A percentile compares a stretch with the other conserved stretches of the same genome.
Conservation (phyloP, 2,888 invertebrate genomes). For the Andrena dorsata region DNA sequence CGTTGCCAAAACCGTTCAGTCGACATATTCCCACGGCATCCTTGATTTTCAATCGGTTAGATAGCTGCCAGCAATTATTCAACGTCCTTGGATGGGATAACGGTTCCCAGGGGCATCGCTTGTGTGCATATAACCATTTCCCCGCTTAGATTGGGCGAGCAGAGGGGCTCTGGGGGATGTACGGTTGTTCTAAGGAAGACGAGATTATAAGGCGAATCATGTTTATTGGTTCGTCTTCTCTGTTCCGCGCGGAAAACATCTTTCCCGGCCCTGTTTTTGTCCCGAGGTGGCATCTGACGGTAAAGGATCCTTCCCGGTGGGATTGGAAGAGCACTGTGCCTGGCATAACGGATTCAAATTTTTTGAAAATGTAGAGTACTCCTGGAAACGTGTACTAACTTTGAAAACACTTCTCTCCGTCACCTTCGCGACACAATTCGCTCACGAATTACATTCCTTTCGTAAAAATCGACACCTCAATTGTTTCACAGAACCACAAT, state of each 20-base stretch:
- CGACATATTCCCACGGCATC: constrained; percentile 60
- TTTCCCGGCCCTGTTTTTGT: constrained; percentile 12
- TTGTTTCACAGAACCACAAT: no score
- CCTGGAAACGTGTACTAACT: not conserved
- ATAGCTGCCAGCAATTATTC: constrained; percentile 80
- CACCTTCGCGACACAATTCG: not conserved
- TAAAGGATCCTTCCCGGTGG: not conserved
- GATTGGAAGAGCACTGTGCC: not conserved
- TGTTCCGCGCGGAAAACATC: constrained; percentile 17
- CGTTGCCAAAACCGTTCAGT: constrained; percentile 49
- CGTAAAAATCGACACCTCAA: no score
- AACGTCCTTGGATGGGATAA: constrained; percentile 77
- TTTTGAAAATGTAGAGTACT: not conserved
- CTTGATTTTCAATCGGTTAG: constrained; percentile 81
- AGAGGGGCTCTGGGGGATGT: constrained; percentile 60
- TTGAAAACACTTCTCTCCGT: not conserved
- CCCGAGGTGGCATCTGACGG: not conserved
- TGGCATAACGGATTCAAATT: constrained; percentile 3
- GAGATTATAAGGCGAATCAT: constrained; percentile 71
- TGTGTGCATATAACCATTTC: constrained; percentile 80
- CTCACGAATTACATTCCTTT: not conserved
- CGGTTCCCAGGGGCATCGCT: constrained; percentile 79
- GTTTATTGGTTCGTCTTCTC: constrained; percentile 57
- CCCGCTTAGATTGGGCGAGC: constrained; percentile 74
- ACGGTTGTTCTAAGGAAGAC: constrained; percentile 63